Evolutionary conservation across 2,113 vertebrate species (phyloP), one percentile per base, ranked within the genome.

Genomic region (Platycercus adscitus): DNA sequence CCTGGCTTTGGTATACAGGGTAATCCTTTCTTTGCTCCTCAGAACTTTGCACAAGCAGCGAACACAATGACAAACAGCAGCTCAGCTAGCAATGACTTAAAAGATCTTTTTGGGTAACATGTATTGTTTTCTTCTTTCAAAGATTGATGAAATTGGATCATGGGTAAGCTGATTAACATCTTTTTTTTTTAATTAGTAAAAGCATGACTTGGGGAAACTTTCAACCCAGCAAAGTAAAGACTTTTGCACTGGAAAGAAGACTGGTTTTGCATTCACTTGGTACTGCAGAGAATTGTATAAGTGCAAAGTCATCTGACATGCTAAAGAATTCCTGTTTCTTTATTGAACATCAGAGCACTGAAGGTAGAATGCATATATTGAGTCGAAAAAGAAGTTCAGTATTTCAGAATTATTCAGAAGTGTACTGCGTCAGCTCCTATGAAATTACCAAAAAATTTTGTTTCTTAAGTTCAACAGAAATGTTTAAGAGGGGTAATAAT

Each of bases 1-100:
- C 73, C 98, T 81, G 98, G 98, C 41, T 99, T 99, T 84, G 99
- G 99, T 63, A 97, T 99, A 96, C 99, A 99, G 97, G 98, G 98
- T 61, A 99, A 99, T 95, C 99, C 99, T 65, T 99, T 99, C 97
- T 99, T 99, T 97, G 99, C 97, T 95, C 99, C 99, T 13, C 99
- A 99, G 98, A 99, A 99, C 98, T 99, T 99, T 78, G 96, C 98
- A 93, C 99, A 99, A 96, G 97, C 98, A 33, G 96, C 98, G 77
- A 98, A 98, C 86, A 98, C 97, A n/a, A 96, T 99, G 91, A 98
- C 98, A 97, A 99, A 95, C 60, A 99, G 98, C 92, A 98, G 98
- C 44, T 99, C 99, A 17, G 99, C 98, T 97, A 99, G 98, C 98
- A 99, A 98, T 72, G 99, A 99, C 93, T 98, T 99, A 90, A 99